A percentile compares a stretch with the other conserved stretches of the same genome.
Conservation (phyloP, 2,888 invertebrate genomes). For the Dichetophora obliterata region DNA sequence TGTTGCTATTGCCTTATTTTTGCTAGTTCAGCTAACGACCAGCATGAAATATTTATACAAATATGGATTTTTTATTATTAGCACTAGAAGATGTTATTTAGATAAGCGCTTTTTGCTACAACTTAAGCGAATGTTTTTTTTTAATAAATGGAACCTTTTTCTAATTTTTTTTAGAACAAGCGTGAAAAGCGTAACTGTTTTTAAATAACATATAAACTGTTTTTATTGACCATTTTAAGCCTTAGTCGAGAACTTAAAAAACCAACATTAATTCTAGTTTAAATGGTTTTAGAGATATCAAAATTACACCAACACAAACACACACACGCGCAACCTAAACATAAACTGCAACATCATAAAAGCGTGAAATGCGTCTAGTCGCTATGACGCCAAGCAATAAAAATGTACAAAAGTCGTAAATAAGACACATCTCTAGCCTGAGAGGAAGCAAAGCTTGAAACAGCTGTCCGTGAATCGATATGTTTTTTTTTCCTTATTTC, state of each 20-base stretch:
- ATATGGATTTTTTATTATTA: conserved; percentile 41
- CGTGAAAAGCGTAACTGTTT: too few relatives aligned
- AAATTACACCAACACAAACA: too few relatives aligned
- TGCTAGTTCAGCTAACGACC: background rate
- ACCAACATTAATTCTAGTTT: too few relatives aligned
- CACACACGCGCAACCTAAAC: too few relatives aligned
- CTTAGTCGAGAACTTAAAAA: too few relatives aligned
- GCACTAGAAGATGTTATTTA: conserved; percentile 39
- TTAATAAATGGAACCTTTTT: too few relatives aligned
- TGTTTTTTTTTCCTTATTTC: background rate
- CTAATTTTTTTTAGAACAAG: too few relatives aligned
- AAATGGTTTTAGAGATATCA: too few relatives aligned
- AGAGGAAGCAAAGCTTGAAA: background rate
- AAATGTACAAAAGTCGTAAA: background rate
- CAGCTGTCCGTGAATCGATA: conserved; percentile 9
- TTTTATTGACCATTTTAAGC: too few relatives aligned
- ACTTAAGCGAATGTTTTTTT: background rate
- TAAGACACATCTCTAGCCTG: background rate
- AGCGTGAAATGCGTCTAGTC: conserved; percentile 28
- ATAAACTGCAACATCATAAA: background rate
- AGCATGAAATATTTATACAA: conserved; percentile 3
- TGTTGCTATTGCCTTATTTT: conserved; percentile 9
- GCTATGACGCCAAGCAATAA: background rate
- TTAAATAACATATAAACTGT: too few relatives aligned
- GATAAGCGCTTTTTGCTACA: background rate